phyloP scores from a whole-genome alignment of 2,797 vertebrate species.

The Spizella passerina region DNA sequence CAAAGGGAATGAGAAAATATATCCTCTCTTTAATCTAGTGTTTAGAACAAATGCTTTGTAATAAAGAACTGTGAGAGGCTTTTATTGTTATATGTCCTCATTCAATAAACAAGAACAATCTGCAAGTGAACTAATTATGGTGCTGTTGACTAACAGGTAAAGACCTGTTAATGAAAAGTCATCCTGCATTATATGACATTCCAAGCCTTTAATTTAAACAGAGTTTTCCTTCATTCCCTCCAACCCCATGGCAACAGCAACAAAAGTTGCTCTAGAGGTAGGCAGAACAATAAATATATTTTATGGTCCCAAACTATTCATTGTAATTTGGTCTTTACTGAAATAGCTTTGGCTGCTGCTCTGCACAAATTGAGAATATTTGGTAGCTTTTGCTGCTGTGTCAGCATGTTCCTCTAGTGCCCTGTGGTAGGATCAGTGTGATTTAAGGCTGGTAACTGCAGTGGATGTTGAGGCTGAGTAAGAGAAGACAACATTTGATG shows the following conservation, averaged over 20 bases:
- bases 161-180: slow-evolving; percentile 18
- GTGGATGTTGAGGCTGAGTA: not conserved
- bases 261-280: not conserved
- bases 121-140: not conserved
- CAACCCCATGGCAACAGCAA: slow-evolving; percentile 11
- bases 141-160: not conserved
- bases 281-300: slow-evolving; percentile 1
- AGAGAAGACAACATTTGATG: not conserved
- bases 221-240: not conserved
- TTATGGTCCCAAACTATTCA: not conserved
- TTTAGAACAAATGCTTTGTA: not conserved
- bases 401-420: not conserved
- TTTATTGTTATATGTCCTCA: not conserved
- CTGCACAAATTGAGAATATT: not conserved
- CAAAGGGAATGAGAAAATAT: not conserved
- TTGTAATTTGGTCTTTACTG: not conserved
- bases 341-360: not conserved
- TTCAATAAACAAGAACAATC: not conserved
- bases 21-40: not conserved
- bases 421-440: not conserved
- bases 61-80: not conserved
- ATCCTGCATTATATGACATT: not conserved
- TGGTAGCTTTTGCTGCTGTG: not conserved
- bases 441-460: not conserved
- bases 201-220: not conserved